phyloP scores from a whole-genome alignment of 2,113 vertebrate species.

The Craseonycteris thonglongyai region DNA sequence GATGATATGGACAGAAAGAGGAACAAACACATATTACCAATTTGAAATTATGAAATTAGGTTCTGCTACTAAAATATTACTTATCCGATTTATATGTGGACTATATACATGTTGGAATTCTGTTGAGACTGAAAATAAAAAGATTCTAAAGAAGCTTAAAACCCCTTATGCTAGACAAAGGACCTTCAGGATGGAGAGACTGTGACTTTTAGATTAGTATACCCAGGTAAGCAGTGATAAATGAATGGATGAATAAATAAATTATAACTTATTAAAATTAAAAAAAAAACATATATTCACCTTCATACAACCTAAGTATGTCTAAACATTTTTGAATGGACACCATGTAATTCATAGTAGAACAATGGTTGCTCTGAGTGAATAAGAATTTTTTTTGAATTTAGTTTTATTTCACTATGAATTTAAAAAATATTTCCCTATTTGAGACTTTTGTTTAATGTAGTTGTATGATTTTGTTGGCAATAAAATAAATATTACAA shows the following conservation, averaged over 20 bases:
- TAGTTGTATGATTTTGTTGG: not conserved
- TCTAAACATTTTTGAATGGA: not conserved
- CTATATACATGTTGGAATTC: not conserved
- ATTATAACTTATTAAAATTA: not conserved
- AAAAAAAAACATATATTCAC: not conserved
- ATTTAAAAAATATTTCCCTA: not conserved
- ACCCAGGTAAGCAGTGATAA: not conserved
- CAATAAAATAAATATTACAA: not conserved
- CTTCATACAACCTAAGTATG: not conserved
- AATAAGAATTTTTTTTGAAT: not conserved
- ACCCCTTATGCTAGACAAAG: not conserved
- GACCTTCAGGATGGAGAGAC: not conserved
- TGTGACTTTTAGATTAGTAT: not conserved
- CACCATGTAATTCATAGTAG: not conserved
- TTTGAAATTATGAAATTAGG: not conserved
- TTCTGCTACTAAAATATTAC: not conserved
- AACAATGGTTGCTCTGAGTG: not conserved
- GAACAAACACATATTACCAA: not conserved
- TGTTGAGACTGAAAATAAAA: not conserved
- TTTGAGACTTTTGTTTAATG: not conserved
- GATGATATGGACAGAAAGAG: not conserved
- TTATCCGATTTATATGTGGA: not conserved
- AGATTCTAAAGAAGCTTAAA: not conserved
- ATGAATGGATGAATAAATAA: not conserved
- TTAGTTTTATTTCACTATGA: not conserved